These are phyloP conservation scores for Dendropsophus ebraccatus DNA, from an alignment of 2,113 vertebrate species.

Conservation along the genomic window DNA sequence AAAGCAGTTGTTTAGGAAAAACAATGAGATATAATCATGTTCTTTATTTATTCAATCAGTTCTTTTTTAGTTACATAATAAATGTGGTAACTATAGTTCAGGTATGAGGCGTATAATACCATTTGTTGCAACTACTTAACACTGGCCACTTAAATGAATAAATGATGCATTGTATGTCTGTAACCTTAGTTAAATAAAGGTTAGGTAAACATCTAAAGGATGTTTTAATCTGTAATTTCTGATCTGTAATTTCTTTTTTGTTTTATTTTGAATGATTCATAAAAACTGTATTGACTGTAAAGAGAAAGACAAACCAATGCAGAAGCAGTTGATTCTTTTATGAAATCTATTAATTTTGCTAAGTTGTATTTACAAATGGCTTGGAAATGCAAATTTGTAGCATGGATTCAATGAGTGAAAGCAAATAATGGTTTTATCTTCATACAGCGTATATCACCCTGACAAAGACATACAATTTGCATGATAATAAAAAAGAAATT, in stretches of 20 bases:
- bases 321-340: slow-evolving; percentile 8
- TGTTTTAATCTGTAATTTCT: too few relatives aligned
- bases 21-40: too few relatives aligned
- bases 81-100: not conserved
- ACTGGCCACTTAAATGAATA: slow-evolving; percentile 22
- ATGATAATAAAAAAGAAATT: not conserved
- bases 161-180: slow-evolving; percentile 23
- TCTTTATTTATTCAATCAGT: not conserved
- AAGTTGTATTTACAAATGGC: slow-evolving; percentile 27
- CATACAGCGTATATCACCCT: not conserved
- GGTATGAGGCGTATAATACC: not conserved
- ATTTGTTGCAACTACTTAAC: slow-evolving; percentile 3
- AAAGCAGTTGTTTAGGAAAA: too few relatives aligned
- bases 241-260: slow-evolving; percentile 5
- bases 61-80: not conserved
- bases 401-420: slow-evolving; percentile 7
- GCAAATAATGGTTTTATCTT: slow-evolving; percentile 16
- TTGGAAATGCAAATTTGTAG: slow-evolving; percentile 18
- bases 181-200: slow-evolving; percentile 27
- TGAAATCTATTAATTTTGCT: slow-evolving; percentile 25
- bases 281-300: slow-evolving; percentile 28
- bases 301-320: slow-evolving; percentile 28
- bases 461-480: not conserved
- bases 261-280: slow-evolving; percentile 9
- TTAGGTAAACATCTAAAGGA: slow-evolving; percentile 17